These are phyloP conservation scores for Notodromas monacha DNA, from an alignment of 2,888 invertebrate species.

Conservation along the genomic window DNA sequence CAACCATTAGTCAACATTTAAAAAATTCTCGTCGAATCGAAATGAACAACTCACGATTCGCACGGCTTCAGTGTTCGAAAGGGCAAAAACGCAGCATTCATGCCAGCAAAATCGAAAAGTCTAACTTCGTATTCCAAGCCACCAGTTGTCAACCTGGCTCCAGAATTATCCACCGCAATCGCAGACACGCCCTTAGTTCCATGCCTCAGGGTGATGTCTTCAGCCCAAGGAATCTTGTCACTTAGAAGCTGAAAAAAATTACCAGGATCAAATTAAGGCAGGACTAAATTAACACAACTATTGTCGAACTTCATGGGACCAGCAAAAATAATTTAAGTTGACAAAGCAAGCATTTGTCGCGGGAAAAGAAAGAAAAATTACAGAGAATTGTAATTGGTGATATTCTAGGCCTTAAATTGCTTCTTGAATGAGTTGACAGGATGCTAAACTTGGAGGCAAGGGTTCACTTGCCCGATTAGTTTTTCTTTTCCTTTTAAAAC, in stretches of 20 bases:
- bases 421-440: no score
- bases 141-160: slow-evolving; percentile 59
- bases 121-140: slow-evolving; percentile 83
- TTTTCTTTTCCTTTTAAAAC: no score
- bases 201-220: slow-evolving; percentile 45
- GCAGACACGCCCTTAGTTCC: slow-evolving; percentile 65
- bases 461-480: no score
- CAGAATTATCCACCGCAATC: slow-evolving; percentile 65
- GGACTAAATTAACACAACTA: background rate
- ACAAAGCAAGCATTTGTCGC: no score
- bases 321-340: no score
- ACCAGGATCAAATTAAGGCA: background rate
- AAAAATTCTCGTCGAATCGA: background rate
- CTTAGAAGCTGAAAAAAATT: slow-evolving; percentile 9
- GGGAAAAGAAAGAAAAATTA: no score
- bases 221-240: slow-evolving; percentile 18
- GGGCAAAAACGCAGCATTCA: slow-evolving; percentile 66
- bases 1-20: slow-evolving; percentile 10
- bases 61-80: slow-evolving; percentile 78
- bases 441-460: no score
- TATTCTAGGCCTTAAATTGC: no score
- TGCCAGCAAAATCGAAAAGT: slow-evolving; percentile 95
- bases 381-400: no score
- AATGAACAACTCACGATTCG: slow-evolving; percentile 24
- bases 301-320: no score